These are phyloP conservation scores for Notiomystis cincta DNA, from an alignment of 2,113 vertebrate genomes.

Conservation along the genomic window DNA sequence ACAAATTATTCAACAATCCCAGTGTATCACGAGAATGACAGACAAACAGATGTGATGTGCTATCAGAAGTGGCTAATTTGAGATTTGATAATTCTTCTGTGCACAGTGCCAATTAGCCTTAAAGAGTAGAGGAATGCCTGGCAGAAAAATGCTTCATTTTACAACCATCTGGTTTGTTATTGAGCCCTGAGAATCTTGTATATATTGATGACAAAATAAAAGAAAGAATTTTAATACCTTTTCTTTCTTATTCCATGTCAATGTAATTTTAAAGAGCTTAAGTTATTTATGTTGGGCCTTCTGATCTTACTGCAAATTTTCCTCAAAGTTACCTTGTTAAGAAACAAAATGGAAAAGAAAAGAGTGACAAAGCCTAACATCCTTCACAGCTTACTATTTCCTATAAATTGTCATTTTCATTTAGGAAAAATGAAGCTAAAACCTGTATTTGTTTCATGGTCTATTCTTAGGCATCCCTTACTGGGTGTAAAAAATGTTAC, in stretches of 20 bases:
- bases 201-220: background rate
- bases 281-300: background rate
- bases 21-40: background rate
- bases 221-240: background rate
- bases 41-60: slow-evolving; percentile 28
- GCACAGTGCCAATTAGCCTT: background rate
- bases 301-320: background rate
- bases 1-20: slow-evolving; percentile 42
- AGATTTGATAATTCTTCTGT: background rate
- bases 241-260: background rate
- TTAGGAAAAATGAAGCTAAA: background rate
- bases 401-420: background rate
- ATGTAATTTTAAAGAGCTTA: background rate
- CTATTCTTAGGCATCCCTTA: background rate
- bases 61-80: slow-evolving; percentile 9
- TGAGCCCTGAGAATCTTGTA: background rate
- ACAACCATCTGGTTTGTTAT: background rate
- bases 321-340: background rate
- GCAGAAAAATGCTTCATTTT: background rate
- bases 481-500: background rate
- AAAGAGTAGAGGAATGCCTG: background rate
- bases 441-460: background rate
- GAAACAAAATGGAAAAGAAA: background rate
- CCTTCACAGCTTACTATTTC: background rate
- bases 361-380: background rate